phyloP scores from a whole-genome alignment of 2,797 vertebrate genomes.

The Thunnus albacares region DNA sequence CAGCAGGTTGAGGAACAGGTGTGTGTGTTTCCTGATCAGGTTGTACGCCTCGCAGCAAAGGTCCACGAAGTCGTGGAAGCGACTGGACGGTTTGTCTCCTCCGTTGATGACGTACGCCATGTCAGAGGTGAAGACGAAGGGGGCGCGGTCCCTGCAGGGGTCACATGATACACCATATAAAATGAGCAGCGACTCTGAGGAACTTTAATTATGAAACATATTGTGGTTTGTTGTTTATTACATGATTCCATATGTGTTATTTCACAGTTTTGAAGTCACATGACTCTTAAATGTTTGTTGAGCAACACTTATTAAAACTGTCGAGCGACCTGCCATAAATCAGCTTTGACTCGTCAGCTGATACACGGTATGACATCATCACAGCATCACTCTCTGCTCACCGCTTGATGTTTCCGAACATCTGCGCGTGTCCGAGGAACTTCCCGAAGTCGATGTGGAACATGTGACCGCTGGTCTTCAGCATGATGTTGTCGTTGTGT shows the following conservation, averaged over 20 bases:
- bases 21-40: conserved; percentile 96
- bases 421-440: conserved; percentile 97
- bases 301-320: no score
- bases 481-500: conserved; percentile 99
- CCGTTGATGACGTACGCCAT: conserved; percentile 99
- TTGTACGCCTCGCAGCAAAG: conserved; percentile 99
- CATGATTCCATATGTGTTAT: no score
- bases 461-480: conserved; percentile 98
- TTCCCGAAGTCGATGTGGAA: conserved; percentile 99
- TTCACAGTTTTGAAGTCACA: no score
- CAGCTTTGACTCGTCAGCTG: not conserved
- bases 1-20: conserved; percentile 97
- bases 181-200: no score
- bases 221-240: no score
- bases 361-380: not conserved
- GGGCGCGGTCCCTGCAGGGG: conserved; percentile 92
- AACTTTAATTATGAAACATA: no score
- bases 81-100: conserved; percentile 96
- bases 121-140: conserved; percentile 98
- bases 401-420: conserved; percentile 99
- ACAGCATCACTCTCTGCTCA: conserved; percentile 65
- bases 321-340: no score
- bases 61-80: conserved; percentile 98
- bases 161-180: not conserved
- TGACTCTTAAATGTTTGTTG: no score